Base-by-base conservation (phyloP, 2,797 vertebrate genomes). In the Micropoecilia bifurca region DNA sequence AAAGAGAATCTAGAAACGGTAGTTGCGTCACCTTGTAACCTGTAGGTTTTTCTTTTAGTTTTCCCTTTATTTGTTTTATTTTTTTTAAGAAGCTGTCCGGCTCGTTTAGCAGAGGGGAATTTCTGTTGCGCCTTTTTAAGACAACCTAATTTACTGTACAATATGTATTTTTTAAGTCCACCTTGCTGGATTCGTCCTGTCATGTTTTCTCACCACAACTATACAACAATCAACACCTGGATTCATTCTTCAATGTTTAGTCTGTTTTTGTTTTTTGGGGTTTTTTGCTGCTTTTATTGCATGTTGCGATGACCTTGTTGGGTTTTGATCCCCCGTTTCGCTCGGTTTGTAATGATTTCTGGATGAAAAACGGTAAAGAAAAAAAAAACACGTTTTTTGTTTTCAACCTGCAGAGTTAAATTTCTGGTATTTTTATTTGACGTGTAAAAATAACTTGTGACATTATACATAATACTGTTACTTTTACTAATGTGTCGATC, bases 391-490 rank as follows among this genome's bases (percentile, higher is more conserved):
- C 96, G 48, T 8, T 8, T 53, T 50, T 96, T 95, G 88, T 91
- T 94, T 90, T 95, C 84, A 92, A 88, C 75, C 85, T 97, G 92
- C 96, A 94, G 92, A 96, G 96, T 89, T 96, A 90, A 88, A 93
- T 93, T 95, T 76, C 97, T 96, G 96, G 96, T 97, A 97, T 96
- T 96, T 53, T 97, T 96, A 97, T 97, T 97, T 98, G 95, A 97
- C 96, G 97, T 97, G 97, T 97, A 97, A 96, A 96, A 53, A 97
- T 97, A 96, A 97, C 96, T 97, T 96, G 96, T 97, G 96, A 97
- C 96, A 97, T 97, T 97, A 97, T 97, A 95, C 95, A 95, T 95
- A 95, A 94, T 96, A 95, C 80, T 96, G 89, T 95, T 97, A 96
- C 74, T 96, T 97, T 97, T 97, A 96, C 96, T 97, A 96, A 96